Evolutionary conservation across 2,113 vertebrate genomes (phyloP), one percentile per base, ranked within the genome.

Genomic region (Baryphthengus martii): DNA sequence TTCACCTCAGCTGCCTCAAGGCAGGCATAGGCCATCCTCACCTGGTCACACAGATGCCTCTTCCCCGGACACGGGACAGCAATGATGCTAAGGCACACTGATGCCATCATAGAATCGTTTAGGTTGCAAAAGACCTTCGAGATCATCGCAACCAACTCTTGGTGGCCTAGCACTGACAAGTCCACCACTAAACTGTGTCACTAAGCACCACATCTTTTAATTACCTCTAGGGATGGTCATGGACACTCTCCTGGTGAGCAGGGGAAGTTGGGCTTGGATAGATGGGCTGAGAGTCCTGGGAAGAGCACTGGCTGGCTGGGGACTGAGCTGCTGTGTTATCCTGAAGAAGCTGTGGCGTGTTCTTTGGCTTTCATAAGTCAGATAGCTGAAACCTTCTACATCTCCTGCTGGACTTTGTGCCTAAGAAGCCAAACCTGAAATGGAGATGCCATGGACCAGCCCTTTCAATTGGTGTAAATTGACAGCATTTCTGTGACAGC

Each of bases 1-100:
- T 40, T 39, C 49, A 25, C 25, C 37, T 76, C 16, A 33, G 63
- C 39, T 61, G 11, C 39, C 40, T 59, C 3, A 0, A 49, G 76
- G 39, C 16, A 13, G 44, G 49, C n/a, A 28, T 12, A 13, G 62
- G 23, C 37, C 62, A 82, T 42, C 42, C 25, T 70, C 1, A 3
- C 29, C 52, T 42, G 28, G 33, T 74, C 50, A 52, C 45, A 33
- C 5, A 1, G 19, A 17, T 0, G 0, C 20, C 47, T 53, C 42
- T 84, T 79, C 81, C 17, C 28, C 4, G 3, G 52, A 17, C 14
- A 26, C 15, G 17, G 10, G 28, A 44, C 17, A 63, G 31, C 16
- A 2, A 14, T 49, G 71, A 25, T 3, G 9, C 62, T 55, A 63
- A 68, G 50, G 50, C 31, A 65, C 5, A 4, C 53, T 63, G 50